These are phyloP conservation scores for Phoebastria nigripes DNA, from an alignment of 2,797 vertebrate species.

Conservation along the genomic window DNA sequence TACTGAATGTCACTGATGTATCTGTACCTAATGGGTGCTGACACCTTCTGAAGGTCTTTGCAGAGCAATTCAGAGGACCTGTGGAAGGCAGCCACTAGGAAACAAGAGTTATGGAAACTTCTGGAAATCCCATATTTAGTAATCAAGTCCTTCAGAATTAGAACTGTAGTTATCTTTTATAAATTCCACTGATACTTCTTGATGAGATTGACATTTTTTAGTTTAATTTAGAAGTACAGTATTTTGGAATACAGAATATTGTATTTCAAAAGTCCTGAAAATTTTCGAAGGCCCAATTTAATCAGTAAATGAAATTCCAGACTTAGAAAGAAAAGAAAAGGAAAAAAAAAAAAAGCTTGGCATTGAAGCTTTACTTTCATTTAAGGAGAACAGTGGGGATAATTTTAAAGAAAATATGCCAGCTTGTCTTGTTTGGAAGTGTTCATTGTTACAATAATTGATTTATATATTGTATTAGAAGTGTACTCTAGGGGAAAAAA, in stretches of 20 bases:
- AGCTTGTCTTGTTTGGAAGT: neutral
- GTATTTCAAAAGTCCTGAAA: neutral
- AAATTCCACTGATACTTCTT: neutral
- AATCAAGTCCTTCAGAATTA: neutral
- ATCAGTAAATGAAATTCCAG: neutral
- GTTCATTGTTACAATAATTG: neutral
- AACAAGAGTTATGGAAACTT: neutral
- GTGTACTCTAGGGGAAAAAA: neutral
- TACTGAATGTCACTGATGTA: neutral
- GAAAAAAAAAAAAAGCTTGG: neutral
- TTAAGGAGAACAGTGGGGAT: neutral
- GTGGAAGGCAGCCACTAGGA: neutral
- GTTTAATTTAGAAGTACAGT: neutral
- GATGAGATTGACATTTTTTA: neutral
- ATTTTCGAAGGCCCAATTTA: neutral
- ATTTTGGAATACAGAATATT: neutral
- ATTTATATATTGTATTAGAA: neutral
- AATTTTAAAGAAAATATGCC: neutral
- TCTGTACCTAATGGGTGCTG: neutral
- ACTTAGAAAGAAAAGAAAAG: neutral
- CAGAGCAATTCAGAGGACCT: neutral
- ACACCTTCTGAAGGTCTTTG: neutral
- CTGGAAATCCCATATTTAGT: neutral
- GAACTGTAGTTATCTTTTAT: neutral
- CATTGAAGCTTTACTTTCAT: neutral